These are phyloP conservation scores for Papio anubis DNA, from an alignment of 2,113 vertebrate genomes.

Conservation along the genomic window DNA sequence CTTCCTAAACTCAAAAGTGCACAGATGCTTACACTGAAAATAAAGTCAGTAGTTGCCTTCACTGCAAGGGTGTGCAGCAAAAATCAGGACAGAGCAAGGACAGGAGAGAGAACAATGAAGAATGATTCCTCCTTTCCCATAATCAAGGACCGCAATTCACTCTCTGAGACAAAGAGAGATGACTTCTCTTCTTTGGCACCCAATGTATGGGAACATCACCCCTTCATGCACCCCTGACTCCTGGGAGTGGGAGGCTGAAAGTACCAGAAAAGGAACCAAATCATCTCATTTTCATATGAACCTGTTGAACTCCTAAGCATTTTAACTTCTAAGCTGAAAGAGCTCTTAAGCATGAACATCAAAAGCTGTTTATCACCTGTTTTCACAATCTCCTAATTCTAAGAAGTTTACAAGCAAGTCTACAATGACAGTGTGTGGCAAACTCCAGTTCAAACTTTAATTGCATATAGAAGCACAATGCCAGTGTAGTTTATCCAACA, in stretches of 20 bases:
- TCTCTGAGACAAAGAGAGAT: background rate
- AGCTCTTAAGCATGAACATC: background rate
- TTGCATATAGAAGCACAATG: background rate
- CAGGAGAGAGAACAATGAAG: background rate
- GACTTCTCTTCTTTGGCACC: background rate
- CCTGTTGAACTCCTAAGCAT: background rate
- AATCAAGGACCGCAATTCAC: background rate
- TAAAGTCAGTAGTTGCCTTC: background rate
- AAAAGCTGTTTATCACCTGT: background rate
- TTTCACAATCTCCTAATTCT: slow-evolving; percentile 2
- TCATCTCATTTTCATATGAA: background rate
- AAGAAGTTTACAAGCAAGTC: background rate
- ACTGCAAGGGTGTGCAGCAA: background rate
- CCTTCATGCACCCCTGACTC: background rate
- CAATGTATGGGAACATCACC: background rate
- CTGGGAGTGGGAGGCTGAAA: background rate
- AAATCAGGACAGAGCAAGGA: background rate
- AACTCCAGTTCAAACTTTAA: slow-evolving; percentile 43
- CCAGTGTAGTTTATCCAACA: slow-evolving; percentile 25
- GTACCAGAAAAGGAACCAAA: background rate
- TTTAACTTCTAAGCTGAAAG: background rate
- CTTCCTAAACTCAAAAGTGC: background rate
- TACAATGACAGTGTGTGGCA: background rate
- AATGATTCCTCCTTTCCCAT: background rate
- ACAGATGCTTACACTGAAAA: background rate